These are phyloP conservation scores for Ctenoplectra terminalis DNA, from an alignment of 1,140 invertebrate species.

Conservation along the genomic window DNA sequence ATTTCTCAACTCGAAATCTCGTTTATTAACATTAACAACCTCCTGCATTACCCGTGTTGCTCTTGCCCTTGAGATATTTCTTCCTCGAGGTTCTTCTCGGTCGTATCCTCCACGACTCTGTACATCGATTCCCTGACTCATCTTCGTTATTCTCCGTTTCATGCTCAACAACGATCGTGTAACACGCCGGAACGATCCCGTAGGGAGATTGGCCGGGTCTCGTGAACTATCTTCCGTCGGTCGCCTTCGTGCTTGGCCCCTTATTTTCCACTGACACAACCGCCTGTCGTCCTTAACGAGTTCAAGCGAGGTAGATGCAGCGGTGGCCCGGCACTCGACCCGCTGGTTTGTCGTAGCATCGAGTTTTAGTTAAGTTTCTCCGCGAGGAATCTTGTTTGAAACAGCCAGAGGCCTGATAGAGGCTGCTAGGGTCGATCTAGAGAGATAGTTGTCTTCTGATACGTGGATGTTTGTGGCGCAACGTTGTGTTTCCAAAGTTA, in stretches of 20 bases:
- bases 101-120: neutral
- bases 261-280: conserved; percentile 27
- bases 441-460: neutral
- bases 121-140: conserved; percentile 5
- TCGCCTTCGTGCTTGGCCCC: neutral
- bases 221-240: neutral
- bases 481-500: neutral
- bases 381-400: conserved; percentile 15
- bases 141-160: conserved; percentile 12
- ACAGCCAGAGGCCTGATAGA: conserved; percentile 31
- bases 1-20: conserved; percentile 19
- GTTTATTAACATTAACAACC: conserved; percentile 35
- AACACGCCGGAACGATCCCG: conserved; percentile 13
- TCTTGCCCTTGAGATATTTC: neutral
- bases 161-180: conserved; percentile 16
- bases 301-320: neutral
- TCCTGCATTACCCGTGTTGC: neutral
- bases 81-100: neutral
- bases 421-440: no score
- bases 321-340: neutral
- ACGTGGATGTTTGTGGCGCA: neutral
- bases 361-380: conserved; percentile 52
- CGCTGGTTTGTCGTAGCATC: conserved; percentile 31
- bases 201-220: neutral
- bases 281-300: conserved; percentile 28